Percentiles rank a stretch among this genome's conserved stretches.
Evolutionary conservation across 2,797 vertebrate genomes (phyloP).

Genomic region (Myotis findleyi): DNA sequence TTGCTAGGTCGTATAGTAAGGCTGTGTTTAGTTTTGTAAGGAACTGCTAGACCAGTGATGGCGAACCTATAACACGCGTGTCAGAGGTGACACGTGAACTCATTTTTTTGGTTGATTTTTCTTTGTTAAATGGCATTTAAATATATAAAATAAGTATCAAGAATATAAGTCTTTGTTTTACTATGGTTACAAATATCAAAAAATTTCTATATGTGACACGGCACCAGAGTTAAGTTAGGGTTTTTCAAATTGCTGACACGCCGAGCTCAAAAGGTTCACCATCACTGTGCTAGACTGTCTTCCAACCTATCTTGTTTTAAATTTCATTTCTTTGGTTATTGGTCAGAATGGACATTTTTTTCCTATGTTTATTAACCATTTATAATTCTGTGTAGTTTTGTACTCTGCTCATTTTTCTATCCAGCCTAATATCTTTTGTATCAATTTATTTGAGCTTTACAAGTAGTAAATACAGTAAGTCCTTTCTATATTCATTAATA

Average conservation of each 20-base stretch:
- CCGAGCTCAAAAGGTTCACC: too few species aligned
- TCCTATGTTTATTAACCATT: background rate
- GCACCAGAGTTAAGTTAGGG: too few species aligned
- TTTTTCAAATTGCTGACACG: too few species aligned
- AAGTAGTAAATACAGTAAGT: conserved; percentile 2
- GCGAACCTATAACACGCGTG: too few species aligned
- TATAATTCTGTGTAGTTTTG: conserved; percentile 24
- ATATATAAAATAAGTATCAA: too few species aligned
- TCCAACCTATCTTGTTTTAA: conserved; percentile 38
- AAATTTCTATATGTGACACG: too few species aligned
- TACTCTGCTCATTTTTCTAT: conserved; percentile 37
- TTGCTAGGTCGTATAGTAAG: conserved; percentile 13
- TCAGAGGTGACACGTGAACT: too few species aligned
- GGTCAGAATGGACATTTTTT: conserved; percentile 9
- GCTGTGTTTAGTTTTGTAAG: conserved; percentile 54
- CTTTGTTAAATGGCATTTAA: too few species aligned
- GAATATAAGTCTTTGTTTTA: too few species aligned
- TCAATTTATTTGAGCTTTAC: conserved; percentile 55
- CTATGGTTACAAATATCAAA: too few species aligned
- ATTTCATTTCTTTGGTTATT: conserved; percentile 55
- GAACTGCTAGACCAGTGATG: background rate
- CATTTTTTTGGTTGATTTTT: too few species aligned
- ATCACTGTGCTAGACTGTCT: background rate
- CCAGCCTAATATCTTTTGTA: background rate
- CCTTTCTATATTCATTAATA: background rate